phyloP scores from a whole-genome alignment of 2,113 vertebrate genomes.

The Entelurus aequoreus region DNA sequence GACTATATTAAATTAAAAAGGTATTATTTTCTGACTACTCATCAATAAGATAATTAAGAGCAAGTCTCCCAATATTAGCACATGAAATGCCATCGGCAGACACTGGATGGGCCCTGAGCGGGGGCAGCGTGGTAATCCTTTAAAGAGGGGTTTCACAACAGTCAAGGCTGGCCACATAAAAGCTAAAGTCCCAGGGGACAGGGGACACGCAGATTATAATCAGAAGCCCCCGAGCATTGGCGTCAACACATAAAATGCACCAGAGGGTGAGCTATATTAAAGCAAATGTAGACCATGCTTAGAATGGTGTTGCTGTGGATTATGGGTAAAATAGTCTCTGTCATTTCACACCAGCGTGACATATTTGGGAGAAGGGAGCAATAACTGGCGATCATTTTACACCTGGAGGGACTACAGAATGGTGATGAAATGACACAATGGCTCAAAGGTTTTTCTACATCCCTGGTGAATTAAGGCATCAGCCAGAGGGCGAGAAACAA shows the following conservation, averaged over 20 bases:
- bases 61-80: constrained; percentile 38
- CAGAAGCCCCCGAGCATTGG: constrained; percentile 38
- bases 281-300: not conserved
- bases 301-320: constrained; percentile 1
- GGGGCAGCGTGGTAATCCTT: constrained; percentile 53
- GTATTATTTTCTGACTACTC: not conserved
- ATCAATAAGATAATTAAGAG: constrained; percentile 40
- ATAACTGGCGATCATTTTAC: constrained; percentile 27
- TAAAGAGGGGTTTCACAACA: constrained; percentile 42
- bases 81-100: constrained; percentile 61
- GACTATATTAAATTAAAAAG: not conserved
- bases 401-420: constrained; percentile 30
- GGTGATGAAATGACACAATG: constrained; percentile 45
- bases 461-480: constrained; percentile 27
- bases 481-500: constrained; percentile 33
- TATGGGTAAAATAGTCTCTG: constrained; percentile 12
- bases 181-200: constrained; percentile 41
- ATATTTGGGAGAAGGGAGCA: constrained; percentile 14
- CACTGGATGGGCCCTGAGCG: constrained; percentile 54
- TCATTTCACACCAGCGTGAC: constrained; percentile 14
- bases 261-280: not conserved
- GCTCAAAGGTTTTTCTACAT: constrained; percentile 9
- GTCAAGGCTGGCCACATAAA: constrained; percentile 58
- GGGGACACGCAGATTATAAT: constrained; percentile 50
- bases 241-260: constrained; percentile 17